phyloP scores from a whole-genome alignment of 2,113 vertebrate genomes.

The Manacus vitellinus region DNA sequence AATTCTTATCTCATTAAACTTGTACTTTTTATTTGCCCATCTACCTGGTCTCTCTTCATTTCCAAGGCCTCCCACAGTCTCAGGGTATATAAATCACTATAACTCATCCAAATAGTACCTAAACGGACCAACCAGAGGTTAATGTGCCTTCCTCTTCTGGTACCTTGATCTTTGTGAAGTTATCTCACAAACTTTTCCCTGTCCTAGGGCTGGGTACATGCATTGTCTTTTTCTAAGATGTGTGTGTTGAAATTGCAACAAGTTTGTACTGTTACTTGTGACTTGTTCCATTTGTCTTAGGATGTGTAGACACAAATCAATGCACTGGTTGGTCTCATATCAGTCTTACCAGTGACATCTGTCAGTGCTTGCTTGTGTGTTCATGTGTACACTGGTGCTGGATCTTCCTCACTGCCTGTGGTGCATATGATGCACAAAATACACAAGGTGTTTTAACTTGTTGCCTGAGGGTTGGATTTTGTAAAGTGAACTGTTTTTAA shows the following conservation, averaged over 20 bases:
- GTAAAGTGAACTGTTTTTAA: neutral
- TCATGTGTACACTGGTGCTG: neutral
- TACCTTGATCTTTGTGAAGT: slow-evolving; percentile 59
- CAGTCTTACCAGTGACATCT: neutral
- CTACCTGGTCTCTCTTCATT: neutral
- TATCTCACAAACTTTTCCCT: neutral
- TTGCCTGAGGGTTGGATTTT: neutral
- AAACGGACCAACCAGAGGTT: slow-evolving; percentile 52
- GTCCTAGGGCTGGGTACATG: neutral
- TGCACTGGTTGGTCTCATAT: neutral
- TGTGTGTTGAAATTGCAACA: neutral
- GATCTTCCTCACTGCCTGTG: neutral
- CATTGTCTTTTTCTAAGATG: slow-evolving; percentile 5
- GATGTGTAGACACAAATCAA: neutral
- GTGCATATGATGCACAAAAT: neutral
- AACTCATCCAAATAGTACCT: slow-evolving; percentile 20
- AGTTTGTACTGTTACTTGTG: slow-evolving; percentile 7
- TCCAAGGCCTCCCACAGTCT: slow-evolving; percentile 38
- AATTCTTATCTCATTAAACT: slow-evolving; percentile 29
- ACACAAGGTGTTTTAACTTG: neutral
- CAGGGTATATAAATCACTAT: slow-evolving; percentile 50
- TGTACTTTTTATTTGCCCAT: slow-evolving; percentile 28
- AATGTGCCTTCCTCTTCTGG: slow-evolving; percentile 60
- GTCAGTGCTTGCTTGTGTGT: neutral
- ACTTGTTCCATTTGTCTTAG: neutral